These are phyloP conservation scores for Sepioteuthis lessoniana DNA, from an alignment of 2,888 invertebrate species.

Conservation along the genomic window DNA sequence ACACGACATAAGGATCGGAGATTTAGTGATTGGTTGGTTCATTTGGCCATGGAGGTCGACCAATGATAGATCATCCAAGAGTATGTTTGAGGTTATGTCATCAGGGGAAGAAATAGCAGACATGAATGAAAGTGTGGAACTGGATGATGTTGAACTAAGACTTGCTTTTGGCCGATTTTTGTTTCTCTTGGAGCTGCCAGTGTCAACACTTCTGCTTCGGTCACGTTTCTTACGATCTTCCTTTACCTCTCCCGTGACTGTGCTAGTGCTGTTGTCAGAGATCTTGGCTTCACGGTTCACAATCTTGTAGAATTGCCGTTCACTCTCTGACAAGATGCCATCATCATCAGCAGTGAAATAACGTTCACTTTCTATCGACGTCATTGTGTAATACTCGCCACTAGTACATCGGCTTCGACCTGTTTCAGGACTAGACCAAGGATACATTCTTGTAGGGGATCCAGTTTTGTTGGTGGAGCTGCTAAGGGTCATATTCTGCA, in stretches of 20 bases:
- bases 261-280: neutral
- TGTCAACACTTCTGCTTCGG: constrained; percentile 40
- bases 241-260: neutral
- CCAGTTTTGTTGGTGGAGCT: neutral
- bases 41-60: constrained; percentile 96
- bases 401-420: constrained; percentile 42
- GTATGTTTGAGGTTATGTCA: constrained; percentile 82
- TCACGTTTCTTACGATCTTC: constrained; percentile 45
- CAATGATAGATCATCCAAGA: constrained; percentile 63
- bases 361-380: constrained; percentile 79
- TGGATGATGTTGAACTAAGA: constrained; percentile 48
- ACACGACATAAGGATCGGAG: constrained; percentile 94
- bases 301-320: constrained; percentile 36
- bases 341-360: constrained; percentile 96
- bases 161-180: neutral
- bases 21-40: constrained; percentile 91
- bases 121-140: constrained; percentile 64
- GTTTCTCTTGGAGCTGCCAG: neutral
- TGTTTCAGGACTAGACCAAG: constrained; percentile 48
- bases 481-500: neutral
- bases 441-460: constrained; percentile 39
- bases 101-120: constrained; percentile 79
- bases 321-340: constrained; percentile 50
- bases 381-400: constrained; percentile 46
- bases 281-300: constrained; percentile 45